Evolutionary conservation across 2,888 invertebrate genomes (phyloP), one percentile per base, ranked within the genome.

Genomic region (Cheilosia variabilis): DNA sequence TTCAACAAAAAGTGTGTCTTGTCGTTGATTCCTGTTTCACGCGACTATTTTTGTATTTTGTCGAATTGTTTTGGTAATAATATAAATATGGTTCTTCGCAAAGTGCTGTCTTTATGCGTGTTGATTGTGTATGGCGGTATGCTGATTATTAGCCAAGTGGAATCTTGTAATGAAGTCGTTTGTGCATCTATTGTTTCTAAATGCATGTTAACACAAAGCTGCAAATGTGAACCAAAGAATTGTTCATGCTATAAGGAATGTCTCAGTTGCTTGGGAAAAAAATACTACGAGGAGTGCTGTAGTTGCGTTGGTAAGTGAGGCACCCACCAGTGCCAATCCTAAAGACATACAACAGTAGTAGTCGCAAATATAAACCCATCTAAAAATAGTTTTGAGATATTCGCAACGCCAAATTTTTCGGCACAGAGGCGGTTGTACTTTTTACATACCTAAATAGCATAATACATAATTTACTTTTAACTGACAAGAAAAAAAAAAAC

Each of bases 231-330:
- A 91, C 93, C 97, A 89, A 96, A 95, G 90, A 97, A 97, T 91
- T 98, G 98, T 91, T 96, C 97, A n/a, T 98, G 98, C 91, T 98
- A 98, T 93, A 96, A 96, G 90, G 98, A 98, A 91, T 99, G 99
- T 90, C 96, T 96, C 89, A 96, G 95, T 90, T 99, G 99, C 90
- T 94, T 99, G 77, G 96, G 96, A 88, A 95, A 89, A 62, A 91
- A 96, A 89, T 94, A 98, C 65, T 98, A 97, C 92, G 96, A 95
- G 88, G 98, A 98, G 92, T 99, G 99, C 93, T 99, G 99, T 91
- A 98, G 98, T 71, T 99, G 98, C 93, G 98, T 99, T 89, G 98
- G 99, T 98, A 93, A 95, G 97, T 73, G 3, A 37, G 31, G 31
- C 9, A 9, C 31, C 31, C 7, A 34, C 27, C 27, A 1, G 5